Base-by-base conservation (phyloP, 2,113 vertebrate species). In the Electrona antarctica region DNA sequence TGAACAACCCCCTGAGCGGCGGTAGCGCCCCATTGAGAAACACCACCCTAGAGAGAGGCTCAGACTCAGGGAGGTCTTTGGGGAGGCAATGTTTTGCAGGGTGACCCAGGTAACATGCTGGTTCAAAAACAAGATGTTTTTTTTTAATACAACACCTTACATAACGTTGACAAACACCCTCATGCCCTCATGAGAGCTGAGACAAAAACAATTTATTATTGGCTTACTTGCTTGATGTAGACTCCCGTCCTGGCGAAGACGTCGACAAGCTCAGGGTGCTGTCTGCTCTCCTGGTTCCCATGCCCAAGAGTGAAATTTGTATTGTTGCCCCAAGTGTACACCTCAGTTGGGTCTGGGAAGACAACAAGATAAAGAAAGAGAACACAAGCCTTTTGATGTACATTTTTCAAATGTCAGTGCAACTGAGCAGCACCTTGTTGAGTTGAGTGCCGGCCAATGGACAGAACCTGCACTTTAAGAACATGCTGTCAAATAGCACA, bases 291-390 rank as follows among this genome's bases (percentile, higher is more conserved):
- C 77, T 98, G 98, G 89, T 95, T 95, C 79, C 97, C 97, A 65
- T 99, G 98, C 13, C 98, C 98, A 59, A 98, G 90, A 72, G 95
- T 99, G 85, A 99, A 99, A 90, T 99, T 99, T 67, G 95, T 94
- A 76, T 99, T 98, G 90, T 93, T 95, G 69, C 98, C 98, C 98
- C 98, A 99, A 1, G 95, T 99, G 78, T 98, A 99, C 52, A 97
- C 95, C 87, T 99, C 97, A 0, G 93, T 97, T 62, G 95, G 97
- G 92, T 99, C 97, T 99, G 87, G 81, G 90, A 88, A 8, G 60
- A 83, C 70, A 88, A 59, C 69, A 41, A 41, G 5, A 41, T 41
- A 41, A 67, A 41, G 21, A 72, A 77, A 0, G 79, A 71, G 51
- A 77, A 76, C 77, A 82, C 46, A 28, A 28, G 8, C 14, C 56